Evolutionary conservation across 2,888 invertebrate species (phyloP).

Genomic region (Parapristionchus giblindavisi): DNA sequence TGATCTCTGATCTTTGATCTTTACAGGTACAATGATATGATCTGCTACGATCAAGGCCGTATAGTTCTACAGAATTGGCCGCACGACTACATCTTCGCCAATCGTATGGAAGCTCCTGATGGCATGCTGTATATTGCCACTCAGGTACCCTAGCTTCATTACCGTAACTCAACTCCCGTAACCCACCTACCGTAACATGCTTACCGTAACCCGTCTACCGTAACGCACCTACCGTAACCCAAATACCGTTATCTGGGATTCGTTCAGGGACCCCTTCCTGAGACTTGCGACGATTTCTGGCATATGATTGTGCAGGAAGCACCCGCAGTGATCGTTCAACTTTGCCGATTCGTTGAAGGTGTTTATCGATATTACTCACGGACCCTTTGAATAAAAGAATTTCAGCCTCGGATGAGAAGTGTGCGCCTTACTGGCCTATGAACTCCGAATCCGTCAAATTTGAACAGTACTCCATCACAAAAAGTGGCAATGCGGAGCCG

Average conservation of each 20-base stretch:
- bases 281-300: conserved; percentile 93
- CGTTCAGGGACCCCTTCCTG: conserved; percentile 87
- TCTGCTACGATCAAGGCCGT: conserved; percentile 18
- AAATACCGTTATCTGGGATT: no score
- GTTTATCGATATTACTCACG: no score
- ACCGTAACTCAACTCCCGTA: neutral
- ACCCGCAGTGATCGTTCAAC: neutral
- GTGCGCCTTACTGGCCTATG: no score
- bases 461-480: conserved; percentile 1
- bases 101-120: conserved; percentile 46
- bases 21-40: conserved; percentile 22
- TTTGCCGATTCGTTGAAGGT: conserved; percentile 35
- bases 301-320: conserved; percentile 96
- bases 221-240: no score
- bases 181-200: neutral
- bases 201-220: no score
- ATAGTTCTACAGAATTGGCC: neutral
- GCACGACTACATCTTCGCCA: conserved; percentile 55
- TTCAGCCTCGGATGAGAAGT: no score
- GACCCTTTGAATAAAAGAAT: no score
- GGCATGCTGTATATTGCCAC: conserved; percentile 52
- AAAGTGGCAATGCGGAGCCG: neutral
- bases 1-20: no score
- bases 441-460: neutral
- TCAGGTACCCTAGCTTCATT: conserved; percentile 43